Percentiles rank a stretch among this genome's conserved stretches.
Conservation (phyloP, 92 coral and sea anemone genomes). For the Nematostella vectensis region DNA sequence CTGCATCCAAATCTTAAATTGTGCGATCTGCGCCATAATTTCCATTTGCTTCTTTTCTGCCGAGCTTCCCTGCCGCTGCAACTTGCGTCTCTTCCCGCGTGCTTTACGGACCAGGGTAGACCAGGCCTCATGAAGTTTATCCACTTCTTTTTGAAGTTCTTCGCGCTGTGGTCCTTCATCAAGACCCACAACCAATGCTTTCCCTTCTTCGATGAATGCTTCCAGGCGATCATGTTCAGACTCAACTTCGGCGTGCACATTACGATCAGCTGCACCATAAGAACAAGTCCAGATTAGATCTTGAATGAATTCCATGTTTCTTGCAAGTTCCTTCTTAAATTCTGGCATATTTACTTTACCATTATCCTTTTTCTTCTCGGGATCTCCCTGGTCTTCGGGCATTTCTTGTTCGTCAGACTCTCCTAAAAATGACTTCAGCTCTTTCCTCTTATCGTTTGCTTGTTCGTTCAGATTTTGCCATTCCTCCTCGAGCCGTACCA, state of each 20-base stretch:
- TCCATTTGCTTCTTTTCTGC: constrained; percentile 40
- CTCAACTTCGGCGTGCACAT: constrained; percentile 32
- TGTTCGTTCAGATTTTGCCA: constrained; percentile 75
- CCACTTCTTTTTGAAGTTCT: constrained; percentile 28
- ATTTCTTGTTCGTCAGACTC: constrained; percentile 22
- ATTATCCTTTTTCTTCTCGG: neutral
- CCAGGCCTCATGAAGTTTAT: constrained; percentile 45
- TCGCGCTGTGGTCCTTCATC: constrained; percentile 29
- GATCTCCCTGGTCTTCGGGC: constrained; percentile 5
- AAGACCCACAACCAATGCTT: constrained; percentile 13
- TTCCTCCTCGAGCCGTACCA: constrained; percentile 71
- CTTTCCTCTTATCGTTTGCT: constrained; percentile 62
- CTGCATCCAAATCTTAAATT: constrained; percentile 25
- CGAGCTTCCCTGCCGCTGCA: constrained; percentile 43
- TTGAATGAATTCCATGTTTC: constrained; percentile 33
- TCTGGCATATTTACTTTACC: neutral
- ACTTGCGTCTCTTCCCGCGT: constrained; percentile 31
- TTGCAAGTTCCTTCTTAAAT: constrained; percentile 16
- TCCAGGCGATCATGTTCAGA: constrained; percentile 28
- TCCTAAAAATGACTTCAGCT: constrained; percentile 54
- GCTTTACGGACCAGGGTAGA: constrained; percentile 29
- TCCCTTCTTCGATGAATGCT: constrained; percentile 34
- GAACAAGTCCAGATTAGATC: constrained; percentile 14
- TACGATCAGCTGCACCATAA: constrained; percentile 15
- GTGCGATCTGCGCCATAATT: constrained; percentile 39